Evolutionary conservation across 2,113 vertebrate species (phyloP).

Genomic region (Saccopteryx leptura): DNA sequence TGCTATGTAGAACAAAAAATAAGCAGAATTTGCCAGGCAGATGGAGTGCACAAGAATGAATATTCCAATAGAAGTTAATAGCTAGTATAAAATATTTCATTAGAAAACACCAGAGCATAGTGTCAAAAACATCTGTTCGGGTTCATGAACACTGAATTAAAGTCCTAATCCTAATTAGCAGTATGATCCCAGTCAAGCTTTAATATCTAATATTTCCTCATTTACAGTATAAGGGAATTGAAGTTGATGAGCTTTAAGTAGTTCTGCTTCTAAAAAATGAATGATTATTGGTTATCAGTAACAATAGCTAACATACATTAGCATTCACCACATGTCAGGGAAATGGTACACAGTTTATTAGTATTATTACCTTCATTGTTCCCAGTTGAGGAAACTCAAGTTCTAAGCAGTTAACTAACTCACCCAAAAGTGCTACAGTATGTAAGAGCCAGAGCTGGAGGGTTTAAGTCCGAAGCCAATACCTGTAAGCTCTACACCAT

Average conservation of each 20-base stretch:
- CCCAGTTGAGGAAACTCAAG: not conserved
- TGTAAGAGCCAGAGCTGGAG: not conserved
- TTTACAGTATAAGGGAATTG: not conserved
- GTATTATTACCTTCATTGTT: not conserved
- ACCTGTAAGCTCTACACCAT: not conserved
- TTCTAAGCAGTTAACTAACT: not conserved
- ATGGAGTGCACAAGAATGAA: not conserved
- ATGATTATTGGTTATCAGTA: not conserved
- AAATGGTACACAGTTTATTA: not conserved
- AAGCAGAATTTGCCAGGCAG: conserved; percentile 32
- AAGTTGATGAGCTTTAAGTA: not conserved
- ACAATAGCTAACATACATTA: not conserved
- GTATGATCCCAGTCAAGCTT: not conserved
- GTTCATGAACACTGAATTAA: conserved; percentile 35
- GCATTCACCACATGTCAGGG: not conserved
- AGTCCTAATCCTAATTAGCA: conserved; percentile 21
- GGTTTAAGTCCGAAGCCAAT: conserved; percentile 8
- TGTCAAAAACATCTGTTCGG: not conserved
- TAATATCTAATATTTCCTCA: not conserved
- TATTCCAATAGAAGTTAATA: not conserved
- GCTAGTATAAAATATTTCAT: conserved; percentile 3
- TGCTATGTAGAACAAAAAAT: not conserved
- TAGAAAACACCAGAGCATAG: not conserved
- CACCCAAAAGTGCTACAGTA: not conserved
- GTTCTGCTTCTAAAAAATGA: conserved; percentile 15